Evolutionary conservation across 2,797 vertebrate genomes (phyloP).

Genomic region (Rhinella marina): DNA sequence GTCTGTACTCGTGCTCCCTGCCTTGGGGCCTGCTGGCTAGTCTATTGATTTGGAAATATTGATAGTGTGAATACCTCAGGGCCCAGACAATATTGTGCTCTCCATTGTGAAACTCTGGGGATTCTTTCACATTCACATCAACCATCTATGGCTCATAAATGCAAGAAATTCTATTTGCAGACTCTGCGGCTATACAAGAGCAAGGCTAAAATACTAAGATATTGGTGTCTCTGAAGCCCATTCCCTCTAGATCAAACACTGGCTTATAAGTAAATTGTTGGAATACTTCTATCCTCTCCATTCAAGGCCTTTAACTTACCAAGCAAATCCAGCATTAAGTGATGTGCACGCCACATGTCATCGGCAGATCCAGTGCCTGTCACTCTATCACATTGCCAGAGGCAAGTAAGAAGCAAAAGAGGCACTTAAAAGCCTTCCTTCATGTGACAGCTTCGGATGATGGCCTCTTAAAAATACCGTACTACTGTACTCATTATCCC

Average conservation of each 20-base stretch:
- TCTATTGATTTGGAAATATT: constrained; percentile 51
- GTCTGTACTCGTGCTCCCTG: background rate
- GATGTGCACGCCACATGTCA: constrained; percentile 18
- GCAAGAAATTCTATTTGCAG: constrained; percentile 13
- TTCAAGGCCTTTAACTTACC: constrained; percentile 14
- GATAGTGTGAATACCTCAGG: constrained; percentile 27
- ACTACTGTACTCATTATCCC: constrained; percentile 21
- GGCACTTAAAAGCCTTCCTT: constrained; percentile 48
- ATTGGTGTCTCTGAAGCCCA: constrained; percentile 1
- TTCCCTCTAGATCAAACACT: background rate
- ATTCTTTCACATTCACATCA: background rate
- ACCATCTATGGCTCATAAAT: background rate
- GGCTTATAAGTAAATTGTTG: constrained; percentile 11
- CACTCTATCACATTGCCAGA: constrained; percentile 28
- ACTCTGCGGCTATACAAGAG: background rate
- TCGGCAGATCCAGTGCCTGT: constrained; percentile 9
- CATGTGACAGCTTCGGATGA: constrained; percentile 27
- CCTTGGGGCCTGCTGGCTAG: background rate
- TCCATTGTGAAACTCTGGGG: background rate
- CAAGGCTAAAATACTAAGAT: background rate
- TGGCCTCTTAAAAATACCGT: constrained; percentile 20
- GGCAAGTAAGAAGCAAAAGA: constrained; percentile 19
- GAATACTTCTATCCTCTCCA: background rate
- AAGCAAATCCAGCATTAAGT: constrained; percentile 27
- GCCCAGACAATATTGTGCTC: background rate